These are phyloP conservation scores for Crossaster papposus DNA, from an alignment of 53 echinoderm and acorn worm genomes.

Conservation along the genomic window DNA sequence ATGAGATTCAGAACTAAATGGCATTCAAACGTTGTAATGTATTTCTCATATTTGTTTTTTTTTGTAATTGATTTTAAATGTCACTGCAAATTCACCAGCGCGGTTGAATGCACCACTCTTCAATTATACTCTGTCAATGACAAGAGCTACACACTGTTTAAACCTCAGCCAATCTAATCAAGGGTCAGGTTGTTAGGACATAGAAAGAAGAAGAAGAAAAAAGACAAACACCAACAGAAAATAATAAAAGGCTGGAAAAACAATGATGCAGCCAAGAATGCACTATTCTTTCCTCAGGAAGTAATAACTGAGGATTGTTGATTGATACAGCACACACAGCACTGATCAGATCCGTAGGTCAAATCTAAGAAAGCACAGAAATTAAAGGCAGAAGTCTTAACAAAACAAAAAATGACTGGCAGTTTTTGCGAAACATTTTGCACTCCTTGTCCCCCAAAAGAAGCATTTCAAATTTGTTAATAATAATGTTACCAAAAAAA, in stretches of 20 bases:
- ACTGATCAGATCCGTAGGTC: background rate
- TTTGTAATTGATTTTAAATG: background rate
- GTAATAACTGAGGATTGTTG: constrained; percentile 5
- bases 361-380: background rate
- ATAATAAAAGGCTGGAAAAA: background rate
- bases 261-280: background rate
- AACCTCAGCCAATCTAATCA: background rate
- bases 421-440: too few species aligned
- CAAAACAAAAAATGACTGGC: too few species aligned
- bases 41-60: background rate
- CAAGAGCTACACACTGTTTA: background rate
- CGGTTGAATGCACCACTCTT: background rate
- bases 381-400: too few species aligned
- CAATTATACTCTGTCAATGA: background rate
- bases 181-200: background rate
- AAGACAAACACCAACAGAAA: background rate
- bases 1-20: background rate
- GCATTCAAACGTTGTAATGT: background rate
- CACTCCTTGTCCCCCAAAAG: too few species aligned
- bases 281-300: background rate
- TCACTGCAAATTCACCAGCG: background rate
- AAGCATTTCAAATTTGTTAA: too few species aligned
- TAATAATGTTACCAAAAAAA: background rate
- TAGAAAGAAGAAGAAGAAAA: background rate
- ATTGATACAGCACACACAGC: background rate